Evolutionary conservation across 2,888 invertebrate species (phyloP).

Genomic region (Kuschelorhynchus macadamiae): DNA sequence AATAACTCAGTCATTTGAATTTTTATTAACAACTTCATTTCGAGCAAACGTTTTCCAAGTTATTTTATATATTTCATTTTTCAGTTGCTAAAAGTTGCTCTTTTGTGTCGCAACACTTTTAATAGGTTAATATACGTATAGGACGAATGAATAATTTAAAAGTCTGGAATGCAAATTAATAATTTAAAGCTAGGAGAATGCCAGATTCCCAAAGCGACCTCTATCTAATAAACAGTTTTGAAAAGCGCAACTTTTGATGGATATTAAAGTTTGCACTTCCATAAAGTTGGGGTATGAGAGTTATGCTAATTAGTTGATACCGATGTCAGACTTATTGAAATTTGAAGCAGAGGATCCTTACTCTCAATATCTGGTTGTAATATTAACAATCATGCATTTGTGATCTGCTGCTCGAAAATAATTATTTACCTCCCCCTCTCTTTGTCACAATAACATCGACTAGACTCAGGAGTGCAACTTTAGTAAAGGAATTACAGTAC

Average conservation of each 20-base stretch:
- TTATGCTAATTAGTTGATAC: constrained; percentile 27
- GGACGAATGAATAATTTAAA: too few species aligned
- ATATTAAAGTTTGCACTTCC: constrained; percentile 20
- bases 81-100: too few species aligned
- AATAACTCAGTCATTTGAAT: too few species aligned
- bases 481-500: too few species aligned
- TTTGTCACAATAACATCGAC: too few species aligned
- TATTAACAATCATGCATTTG: constrained; percentile 23
- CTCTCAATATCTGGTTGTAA: constrained; percentile 8
- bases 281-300: constrained; percentile 20
- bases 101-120: too few species aligned
- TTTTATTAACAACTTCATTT: too few species aligned
- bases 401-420: constrained; percentile 24
- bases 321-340: constrained; percentile 28
- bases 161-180: not conserved
- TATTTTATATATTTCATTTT: too few species aligned
- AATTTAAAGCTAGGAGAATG: not conserved
- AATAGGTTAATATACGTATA: too few species aligned
- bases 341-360: constrained; percentile 17
- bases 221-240: constrained; percentile 18
- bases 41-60: too few species aligned
- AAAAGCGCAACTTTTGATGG: constrained; percentile 23
- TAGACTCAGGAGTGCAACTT: too few species aligned
- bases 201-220: not conserved
- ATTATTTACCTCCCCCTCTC: constrained; percentile 30